A percentile compares a stretch with the other conserved stretches of the same genome.
These are phyloP conservation scores for Hypomecis punctinalis DNA, from an alignment of 2,888 invertebrate species.

Conservation along the genomic window DNA sequence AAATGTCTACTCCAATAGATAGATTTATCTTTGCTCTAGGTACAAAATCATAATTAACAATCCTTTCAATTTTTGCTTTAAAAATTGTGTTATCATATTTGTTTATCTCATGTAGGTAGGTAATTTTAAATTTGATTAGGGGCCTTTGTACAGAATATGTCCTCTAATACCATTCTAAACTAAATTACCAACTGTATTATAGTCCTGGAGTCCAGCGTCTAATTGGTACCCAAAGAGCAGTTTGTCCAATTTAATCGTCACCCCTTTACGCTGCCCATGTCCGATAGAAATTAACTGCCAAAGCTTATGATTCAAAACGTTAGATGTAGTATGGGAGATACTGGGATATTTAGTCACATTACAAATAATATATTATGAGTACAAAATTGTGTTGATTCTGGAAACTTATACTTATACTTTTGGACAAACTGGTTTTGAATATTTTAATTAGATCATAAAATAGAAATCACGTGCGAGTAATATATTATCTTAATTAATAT, in stretches of 20 bases:
- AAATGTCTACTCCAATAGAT: too few species aligned
- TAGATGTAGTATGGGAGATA: conserved; percentile 18
- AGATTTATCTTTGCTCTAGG: too few species aligned
- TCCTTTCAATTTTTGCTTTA: too few species aligned
- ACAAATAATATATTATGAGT: too few species aligned
- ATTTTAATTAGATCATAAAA: too few species aligned
- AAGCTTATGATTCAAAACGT: conserved; percentile 28
- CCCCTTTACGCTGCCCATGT: conserved; percentile 35
- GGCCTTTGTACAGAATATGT: background rate
- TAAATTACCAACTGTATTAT: background rate
- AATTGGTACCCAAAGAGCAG: conserved; percentile 26
- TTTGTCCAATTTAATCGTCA: conserved; percentile 32
- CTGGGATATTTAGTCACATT: conserved; percentile 27
- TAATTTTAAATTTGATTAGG: background rate
- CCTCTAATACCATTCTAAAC: background rate
- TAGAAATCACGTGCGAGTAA: too few species aligned
- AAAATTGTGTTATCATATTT: too few species aligned
- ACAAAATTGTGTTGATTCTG: background rate
- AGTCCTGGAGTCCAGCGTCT: conserved; percentile 15
- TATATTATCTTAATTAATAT: too few species aligned
- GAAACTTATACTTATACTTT: too few species aligned
- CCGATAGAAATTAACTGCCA: conserved; percentile 40
- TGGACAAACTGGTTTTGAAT: too few species aligned
- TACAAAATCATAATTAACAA: too few species aligned
- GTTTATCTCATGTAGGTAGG: too few species aligned